These are phyloP conservation scores for Idris sp. DNA, from an alignment of 1,140 invertebrate genomes.

Conservation along the genomic window DNA sequence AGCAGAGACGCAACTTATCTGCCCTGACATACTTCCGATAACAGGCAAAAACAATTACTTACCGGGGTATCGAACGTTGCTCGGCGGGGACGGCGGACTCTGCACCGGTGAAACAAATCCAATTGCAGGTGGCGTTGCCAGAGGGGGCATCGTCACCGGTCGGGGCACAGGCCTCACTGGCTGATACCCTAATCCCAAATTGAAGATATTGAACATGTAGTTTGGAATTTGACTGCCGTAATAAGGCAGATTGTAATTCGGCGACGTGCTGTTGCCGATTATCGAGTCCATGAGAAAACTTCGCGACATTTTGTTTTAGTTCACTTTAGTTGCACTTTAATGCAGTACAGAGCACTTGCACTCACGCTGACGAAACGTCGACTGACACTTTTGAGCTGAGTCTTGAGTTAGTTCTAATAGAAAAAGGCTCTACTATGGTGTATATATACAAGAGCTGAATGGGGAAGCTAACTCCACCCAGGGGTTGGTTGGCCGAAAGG, in stretches of 20 bases:
- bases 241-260: constrained; percentile 72
- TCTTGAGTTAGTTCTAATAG: constrained; percentile 66
- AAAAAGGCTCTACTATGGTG: constrained; percentile 12
- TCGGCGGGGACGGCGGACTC: constrained; percentile 32
- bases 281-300: constrained; percentile 87
- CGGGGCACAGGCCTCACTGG: constrained; percentile 72
- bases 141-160: constrained; percentile 63
- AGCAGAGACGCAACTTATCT: too few relatives aligned
- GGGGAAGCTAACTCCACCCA: constrained; percentile 75
- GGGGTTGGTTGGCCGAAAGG: constrained; percentile 72
- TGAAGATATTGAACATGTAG: constrained; percentile 76
- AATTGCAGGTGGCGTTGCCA: too few relatives aligned
- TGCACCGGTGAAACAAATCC: constrained; percentile 66
- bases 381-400: constrained; percentile 22
- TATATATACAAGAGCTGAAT: constrained; percentile 63
- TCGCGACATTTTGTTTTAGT: constrained; percentile 81
- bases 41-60: too few relatives aligned
- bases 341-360: constrained; percentile 3
- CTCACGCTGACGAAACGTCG: neutral
- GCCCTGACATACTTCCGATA: too few relatives aligned
- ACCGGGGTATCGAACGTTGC: too few relatives aligned
- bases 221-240: constrained; percentile 72
- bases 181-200: constrained; percentile 72
- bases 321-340: constrained; percentile 5
- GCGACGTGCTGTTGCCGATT: constrained; percentile 81